A percentile compares a stretch with the other conserved stretches of the same genome.
Evolutionary conservation across 2,113 vertebrate genomes (phyloP).

Genomic region (Oreocharis arfaki): DNA sequence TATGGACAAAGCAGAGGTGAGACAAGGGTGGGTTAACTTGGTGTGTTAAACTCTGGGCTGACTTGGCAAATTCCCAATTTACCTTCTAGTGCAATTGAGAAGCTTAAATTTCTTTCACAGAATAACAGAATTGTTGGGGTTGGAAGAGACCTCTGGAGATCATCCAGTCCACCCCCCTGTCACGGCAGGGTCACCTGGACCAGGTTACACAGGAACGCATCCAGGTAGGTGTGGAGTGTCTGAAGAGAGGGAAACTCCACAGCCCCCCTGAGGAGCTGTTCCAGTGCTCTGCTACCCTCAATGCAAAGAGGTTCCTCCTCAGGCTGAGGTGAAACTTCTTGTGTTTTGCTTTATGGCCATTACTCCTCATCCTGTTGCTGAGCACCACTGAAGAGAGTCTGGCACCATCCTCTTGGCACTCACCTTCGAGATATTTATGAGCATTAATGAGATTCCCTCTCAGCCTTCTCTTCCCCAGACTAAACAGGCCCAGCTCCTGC

Average conservation of each 20-base stretch:
- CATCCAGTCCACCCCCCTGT: not conserved
- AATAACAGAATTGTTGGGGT: not conserved
- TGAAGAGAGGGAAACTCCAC: not conserved
- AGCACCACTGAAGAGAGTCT: not conserved
- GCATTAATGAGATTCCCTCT: not conserved
- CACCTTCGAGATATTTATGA: not conserved
- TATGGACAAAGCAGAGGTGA: accelerated
- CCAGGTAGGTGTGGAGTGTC: not conserved
- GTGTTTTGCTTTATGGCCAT: not conserved
- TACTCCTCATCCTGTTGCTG: not conserved
- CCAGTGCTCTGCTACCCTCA: not conserved
- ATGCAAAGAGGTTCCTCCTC: not conserved
- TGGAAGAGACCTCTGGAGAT: not conserved
- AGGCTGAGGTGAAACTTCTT: not conserved
- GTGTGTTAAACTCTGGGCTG: not conserved
- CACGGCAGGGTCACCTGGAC: not conserved
- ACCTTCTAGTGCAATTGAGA: not conserved
- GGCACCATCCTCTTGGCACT: not conserved
- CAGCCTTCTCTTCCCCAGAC: not conserved
- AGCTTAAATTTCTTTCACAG: not conserved
- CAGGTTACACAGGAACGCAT: not conserved
- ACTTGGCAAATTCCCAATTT: not conserved
- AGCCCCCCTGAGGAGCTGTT: not conserved
- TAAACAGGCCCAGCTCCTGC: not conserved
- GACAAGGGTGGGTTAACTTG: not conserved